Percentiles rank a stretch among this genome's conserved stretches.
These are phyloP conservation scores for Mormyrus lacerda DNA, from an alignment of 2,113 vertebrate genomes.

Conservation along the genomic window DNA sequence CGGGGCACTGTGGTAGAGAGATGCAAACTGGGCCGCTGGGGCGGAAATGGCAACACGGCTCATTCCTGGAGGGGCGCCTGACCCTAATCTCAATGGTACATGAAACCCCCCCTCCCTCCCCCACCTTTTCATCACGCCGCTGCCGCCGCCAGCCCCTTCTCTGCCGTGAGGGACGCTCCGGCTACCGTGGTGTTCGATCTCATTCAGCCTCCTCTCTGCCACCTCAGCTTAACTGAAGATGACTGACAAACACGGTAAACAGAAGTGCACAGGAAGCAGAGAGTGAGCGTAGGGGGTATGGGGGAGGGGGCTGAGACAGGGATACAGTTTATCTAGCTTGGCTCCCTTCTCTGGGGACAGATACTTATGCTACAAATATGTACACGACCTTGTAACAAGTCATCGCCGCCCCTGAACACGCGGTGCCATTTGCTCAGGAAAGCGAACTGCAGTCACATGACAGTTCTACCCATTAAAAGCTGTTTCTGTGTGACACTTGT, in stretches of 20 bases:
- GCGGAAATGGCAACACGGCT: slow-evolving; percentile 59
- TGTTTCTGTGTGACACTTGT: slow-evolving; percentile 12
- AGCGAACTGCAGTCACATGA: background rate
- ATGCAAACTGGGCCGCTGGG: slow-evolving; percentile 53
- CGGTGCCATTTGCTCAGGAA: background rate
- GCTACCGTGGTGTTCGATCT: slow-evolving; percentile 56
- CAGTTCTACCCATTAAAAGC: slow-evolving; percentile 4
- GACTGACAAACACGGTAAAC: background rate
- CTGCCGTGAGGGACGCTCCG: slow-evolving; percentile 62
- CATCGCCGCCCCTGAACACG: background rate
- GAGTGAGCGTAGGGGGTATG: background rate
- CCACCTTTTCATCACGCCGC: slow-evolving; percentile 19
- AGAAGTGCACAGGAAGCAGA: background rate
- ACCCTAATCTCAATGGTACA: slow-evolving; percentile 68
- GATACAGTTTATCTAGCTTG: slow-evolving; percentile 14
- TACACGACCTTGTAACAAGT: background rate
- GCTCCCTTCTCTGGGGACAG: slow-evolving; percentile 7
- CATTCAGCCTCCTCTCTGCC: slow-evolving; percentile 52
- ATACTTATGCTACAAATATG: background rate
- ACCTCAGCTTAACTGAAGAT: background rate
- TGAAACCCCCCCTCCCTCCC: slow-evolving; percentile 41
- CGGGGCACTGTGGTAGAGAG: slow-evolving; percentile 50
- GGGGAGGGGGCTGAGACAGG: background rate
- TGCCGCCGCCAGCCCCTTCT: slow-evolving; percentile 36
- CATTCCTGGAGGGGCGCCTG: slow-evolving; percentile 58